Percentiles rank a stretch among this genome's conserved stretches.
phyloP scores from a whole-genome alignment of 1,140 invertebrate species.

The Eciton burchellii region DNA sequence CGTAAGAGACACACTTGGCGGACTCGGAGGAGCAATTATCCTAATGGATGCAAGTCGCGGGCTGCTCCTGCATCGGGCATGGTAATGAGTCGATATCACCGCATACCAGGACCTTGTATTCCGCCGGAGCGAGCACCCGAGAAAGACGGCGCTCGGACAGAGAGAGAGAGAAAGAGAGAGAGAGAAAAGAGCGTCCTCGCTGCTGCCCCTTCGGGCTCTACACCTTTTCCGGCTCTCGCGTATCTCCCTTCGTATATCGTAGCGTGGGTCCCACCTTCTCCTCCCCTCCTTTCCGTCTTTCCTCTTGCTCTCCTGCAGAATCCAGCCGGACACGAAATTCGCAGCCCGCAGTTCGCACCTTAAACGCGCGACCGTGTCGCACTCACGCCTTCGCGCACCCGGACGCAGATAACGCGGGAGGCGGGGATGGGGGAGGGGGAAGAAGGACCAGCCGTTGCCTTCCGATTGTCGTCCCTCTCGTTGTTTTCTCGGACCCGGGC shows the following conservation, averaged over 20 bases:
- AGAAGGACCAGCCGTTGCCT: constrained; percentile 8
- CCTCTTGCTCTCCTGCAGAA: constrained; percentile 23
- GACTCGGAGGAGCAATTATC: constrained; percentile 84
- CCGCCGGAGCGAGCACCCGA: constrained; percentile 61
- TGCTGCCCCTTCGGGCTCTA: neutral
- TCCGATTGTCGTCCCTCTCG: constrained; percentile 5
- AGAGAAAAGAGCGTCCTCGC: constrained; percentile 26
- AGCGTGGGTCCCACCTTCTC: neutral
- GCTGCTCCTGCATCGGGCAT: constrained; percentile 82
- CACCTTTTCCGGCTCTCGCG: constrained; percentile 63
- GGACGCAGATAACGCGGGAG: constrained; percentile 31
- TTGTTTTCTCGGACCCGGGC: constrained; percentile 6
- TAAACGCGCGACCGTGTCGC: constrained; percentile 46
- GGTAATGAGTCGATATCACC: constrained; percentile 86
- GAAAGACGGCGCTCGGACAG: constrained; percentile 12
- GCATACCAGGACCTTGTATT: constrained; percentile 85
- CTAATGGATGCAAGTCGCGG: constrained; percentile 86
- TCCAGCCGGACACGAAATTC: constrained; percentile 68
- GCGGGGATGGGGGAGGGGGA: too few relatives aligned
- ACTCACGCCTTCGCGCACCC: constrained; percentile 19
- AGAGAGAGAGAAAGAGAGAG: too few relatives aligned
- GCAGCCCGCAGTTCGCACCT: constrained; percentile 58
- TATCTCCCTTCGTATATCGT: constrained; percentile 62
- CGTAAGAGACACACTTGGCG: constrained; percentile 67
- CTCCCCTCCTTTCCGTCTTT: neutral